These are phyloP conservation scores for Eriosoma lanigerum DNA, from an alignment of 1,140 invertebrate species.

Conservation along the genomic window DNA sequence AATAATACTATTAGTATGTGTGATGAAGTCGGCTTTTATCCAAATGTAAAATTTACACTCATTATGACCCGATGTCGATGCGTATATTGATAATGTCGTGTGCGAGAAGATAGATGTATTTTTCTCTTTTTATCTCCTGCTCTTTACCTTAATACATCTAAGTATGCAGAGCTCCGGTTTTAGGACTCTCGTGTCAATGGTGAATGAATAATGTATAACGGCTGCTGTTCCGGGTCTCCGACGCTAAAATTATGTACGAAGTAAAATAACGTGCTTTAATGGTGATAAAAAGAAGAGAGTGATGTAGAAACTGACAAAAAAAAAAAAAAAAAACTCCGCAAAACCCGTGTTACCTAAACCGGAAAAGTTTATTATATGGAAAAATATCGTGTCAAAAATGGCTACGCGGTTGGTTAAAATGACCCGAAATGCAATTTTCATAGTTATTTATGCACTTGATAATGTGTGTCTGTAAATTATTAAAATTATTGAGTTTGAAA, in stretches of 20 bases:
- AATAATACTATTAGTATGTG: background rate
- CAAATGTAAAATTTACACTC: background rate
- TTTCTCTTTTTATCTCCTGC: background rate
- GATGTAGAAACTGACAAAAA: slow-evolving; percentile 20
- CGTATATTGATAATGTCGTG: slow-evolving; percentile 36
- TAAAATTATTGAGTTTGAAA: background rate
- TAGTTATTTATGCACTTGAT: slow-evolving; percentile 20
- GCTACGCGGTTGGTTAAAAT: background rate
- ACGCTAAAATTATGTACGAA: slow-evolving; percentile 30
- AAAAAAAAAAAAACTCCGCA: slow-evolving; percentile 11
- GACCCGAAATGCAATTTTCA: background rate
- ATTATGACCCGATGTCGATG: slow-evolving; percentile 29
- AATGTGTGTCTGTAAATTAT: background rate
- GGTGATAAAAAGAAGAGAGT: background rate
- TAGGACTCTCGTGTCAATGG: slow-evolving; percentile 44
- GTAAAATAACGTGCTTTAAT: slow-evolving; percentile 45
- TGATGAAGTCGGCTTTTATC: background rate
- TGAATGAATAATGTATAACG: slow-evolving; percentile 45
- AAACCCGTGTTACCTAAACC: slow-evolving; percentile 32
- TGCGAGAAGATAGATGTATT: slow-evolving; percentile 33
- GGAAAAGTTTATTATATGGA: slow-evolving; percentile 48
- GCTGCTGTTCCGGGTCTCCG: background rate
- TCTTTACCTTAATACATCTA: slow-evolving; percentile 20
- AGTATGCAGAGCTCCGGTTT: slow-evolving; percentile 24
- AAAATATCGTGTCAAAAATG: slow-evolving; percentile 35